Evolutionary conservation across 37 sponge, comb jelly and placozoan genomes (phyloP).

Genomic region (Theonella swinhoei): DNA sequence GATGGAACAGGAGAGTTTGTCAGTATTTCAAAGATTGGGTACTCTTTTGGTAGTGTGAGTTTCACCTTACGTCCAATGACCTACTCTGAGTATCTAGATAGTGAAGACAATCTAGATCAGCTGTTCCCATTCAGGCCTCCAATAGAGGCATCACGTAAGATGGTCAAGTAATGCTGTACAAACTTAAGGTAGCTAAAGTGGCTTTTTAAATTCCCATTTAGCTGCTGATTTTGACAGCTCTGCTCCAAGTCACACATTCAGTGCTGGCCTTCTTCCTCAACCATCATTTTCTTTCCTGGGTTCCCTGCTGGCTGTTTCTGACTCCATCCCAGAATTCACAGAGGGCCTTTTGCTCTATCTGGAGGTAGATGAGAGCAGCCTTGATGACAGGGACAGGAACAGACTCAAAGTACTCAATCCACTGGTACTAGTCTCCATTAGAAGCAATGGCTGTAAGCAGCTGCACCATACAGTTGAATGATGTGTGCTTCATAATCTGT

Average conservation of each 20-base stretch:
- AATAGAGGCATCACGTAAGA: not conserved
- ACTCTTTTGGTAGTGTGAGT: not conserved
- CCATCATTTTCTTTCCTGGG: not conserved
- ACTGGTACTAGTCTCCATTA: not conserved
- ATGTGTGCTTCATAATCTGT: too few species aligned
- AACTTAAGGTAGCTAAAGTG: too few species aligned
- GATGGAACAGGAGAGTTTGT: not conserved
- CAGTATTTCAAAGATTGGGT: not conserved
- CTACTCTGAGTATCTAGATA: not conserved
- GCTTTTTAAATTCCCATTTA: too few species aligned
- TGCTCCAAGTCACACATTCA: not conserved
- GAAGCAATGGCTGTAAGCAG: not conserved
- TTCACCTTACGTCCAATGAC: not conserved
- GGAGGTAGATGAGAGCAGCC: not conserved
- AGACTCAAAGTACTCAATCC: not conserved
- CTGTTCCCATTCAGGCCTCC: not conserved
- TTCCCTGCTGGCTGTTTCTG: not conserved
- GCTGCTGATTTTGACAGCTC: not conserved
- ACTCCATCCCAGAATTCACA: not conserved
- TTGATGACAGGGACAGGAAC: not conserved
- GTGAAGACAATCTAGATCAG: not conserved
- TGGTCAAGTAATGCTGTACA: too few species aligned
- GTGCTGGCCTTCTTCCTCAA: not conserved
- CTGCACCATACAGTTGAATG: too few species aligned
- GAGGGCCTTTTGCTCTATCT: not conserved